These are phyloP conservation scores for Microctonus brassicae DNA, from an alignment of 2,888 invertebrate genomes.

Conservation along the genomic window DNA sequence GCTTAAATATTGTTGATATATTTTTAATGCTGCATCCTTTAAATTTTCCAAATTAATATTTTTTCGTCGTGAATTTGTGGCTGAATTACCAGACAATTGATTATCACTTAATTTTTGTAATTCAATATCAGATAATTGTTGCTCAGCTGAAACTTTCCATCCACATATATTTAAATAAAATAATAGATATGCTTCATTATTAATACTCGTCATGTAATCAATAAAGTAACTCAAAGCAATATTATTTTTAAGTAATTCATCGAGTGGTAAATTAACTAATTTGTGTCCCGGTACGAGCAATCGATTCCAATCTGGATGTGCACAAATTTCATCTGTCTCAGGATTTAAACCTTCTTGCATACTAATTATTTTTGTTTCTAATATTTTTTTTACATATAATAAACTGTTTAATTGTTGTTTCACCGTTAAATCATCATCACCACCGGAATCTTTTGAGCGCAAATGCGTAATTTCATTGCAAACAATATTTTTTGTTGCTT, in stretches of 20 bases:
- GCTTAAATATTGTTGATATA: constrained; percentile 83
- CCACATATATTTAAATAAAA: constrained; percentile 82
- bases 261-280: constrained; percentile 76
- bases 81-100: constrained; percentile 45
- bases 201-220: constrained; percentile 80
- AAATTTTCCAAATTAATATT: constrained; percentile 68
- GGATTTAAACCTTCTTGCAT: constrained; percentile 72
- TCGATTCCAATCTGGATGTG: constrained; percentile 68
- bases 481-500: constrained; percentile 83
- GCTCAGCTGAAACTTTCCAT: constrained; percentile 80
- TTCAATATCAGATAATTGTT: constrained; percentile 75
- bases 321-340: constrained; percentile 64
- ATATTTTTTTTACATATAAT: constrained; percentile 82
- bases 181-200: constrained; percentile 80
- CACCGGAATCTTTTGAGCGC: constrained; percentile 88
- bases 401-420: constrained; percentile 90
- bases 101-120: constrained; percentile 69
- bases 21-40: constrained; percentile 79
- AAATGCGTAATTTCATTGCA: constrained; percentile 84
- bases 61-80: constrained; percentile 51
- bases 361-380: constrained; percentile 76
- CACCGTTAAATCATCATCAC: constrained; percentile 84
- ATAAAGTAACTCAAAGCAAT: constrained; percentile 83
- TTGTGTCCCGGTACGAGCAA: constrained; percentile 70
- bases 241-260: constrained; percentile 82